phyloP scores from a whole-genome alignment of 2,113 vertebrate species.

The Falco punctatus region DNA sequence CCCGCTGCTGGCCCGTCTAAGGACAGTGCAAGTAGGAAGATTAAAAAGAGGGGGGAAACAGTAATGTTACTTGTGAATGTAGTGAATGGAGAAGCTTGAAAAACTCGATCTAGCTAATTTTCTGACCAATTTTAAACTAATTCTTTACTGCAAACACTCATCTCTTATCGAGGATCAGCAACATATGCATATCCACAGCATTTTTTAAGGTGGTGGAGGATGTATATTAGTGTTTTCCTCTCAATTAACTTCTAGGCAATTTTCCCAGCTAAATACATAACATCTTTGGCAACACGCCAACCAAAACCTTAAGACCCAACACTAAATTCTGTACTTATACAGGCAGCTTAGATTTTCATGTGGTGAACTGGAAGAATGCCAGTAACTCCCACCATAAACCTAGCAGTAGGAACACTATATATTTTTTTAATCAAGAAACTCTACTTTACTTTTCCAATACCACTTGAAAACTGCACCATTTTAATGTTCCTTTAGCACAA shows the following conservation, averaged over 20 bases:
- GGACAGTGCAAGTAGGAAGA: background rate
- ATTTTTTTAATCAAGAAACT: conserved; percentile 77
- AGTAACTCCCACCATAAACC: conserved; percentile 79
- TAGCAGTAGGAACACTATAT: conserved; percentile 76
- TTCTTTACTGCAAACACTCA: conserved; percentile 54
- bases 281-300: conserved; percentile 82
- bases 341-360: conserved; percentile 84
- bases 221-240: conserved; percentile 87
- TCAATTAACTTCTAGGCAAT: conserved; percentile 88
- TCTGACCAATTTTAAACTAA: conserved; percentile 12
- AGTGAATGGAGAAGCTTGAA: background rate
- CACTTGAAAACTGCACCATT: conserved; percentile 75
- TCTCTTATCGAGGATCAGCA: conserved; percentile 76
- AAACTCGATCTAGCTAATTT: conserved; percentile 11
- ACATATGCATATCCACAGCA: conserved; percentile 71
- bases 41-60: background rate
- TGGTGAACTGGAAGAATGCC: conserved; percentile 79
- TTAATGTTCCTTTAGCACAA: conserved; percentile 75
- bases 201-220: conserved; percentile 67
- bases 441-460: conserved; percentile 74
- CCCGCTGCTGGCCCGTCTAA: background rate
- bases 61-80: background rate
- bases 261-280: conserved; percentile 88
- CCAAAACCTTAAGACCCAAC: conserved; percentile 82
- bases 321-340: conserved; percentile 81